Percentiles rank a stretch among this genome's conserved stretches.
Conservation (phyloP, 37 sponge, comb jelly and placozoan genomes). For the Cliona cf. orientalis region DNA sequence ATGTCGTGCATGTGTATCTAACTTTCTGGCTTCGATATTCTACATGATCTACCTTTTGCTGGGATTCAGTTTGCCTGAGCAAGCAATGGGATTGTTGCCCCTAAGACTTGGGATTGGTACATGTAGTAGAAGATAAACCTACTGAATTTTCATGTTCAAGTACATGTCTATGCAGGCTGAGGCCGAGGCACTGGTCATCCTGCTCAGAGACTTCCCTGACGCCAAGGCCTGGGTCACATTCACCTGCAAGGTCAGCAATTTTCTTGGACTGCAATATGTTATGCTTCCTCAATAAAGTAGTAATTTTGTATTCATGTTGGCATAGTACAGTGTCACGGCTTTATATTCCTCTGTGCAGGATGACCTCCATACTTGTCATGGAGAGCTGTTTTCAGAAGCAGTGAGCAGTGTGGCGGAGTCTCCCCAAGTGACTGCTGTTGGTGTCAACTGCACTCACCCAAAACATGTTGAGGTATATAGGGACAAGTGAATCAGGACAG, state of each 20-base stretch:
- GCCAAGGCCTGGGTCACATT: conserved; percentile 79
- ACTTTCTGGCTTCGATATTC: no score
- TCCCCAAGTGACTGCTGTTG: conserved; percentile 72
- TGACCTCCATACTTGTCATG: conserved; percentile 69
- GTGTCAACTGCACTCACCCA: conserved; percentile 85
- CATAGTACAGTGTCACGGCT: background rate
- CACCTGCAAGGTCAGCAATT: conserved; percentile 66
- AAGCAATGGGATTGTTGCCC: no score
- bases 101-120: no score
- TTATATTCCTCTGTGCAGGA: conserved; percentile 33
- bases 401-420: conserved; percentile 28
- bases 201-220: conserved; percentile 66
- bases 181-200: conserved; percentile 50
- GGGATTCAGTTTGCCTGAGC: no score
- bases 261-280: background rate
- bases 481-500: no score
- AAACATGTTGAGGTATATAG: background rate
- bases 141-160: no score
- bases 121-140: no score
- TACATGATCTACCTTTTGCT: no score
- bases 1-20: no score
- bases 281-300: no score
- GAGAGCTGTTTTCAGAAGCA: conserved; percentile 74
- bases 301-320: background rate
- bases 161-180: conserved; percentile 44